A percentile compares a stretch with the other conserved stretches of the same genome.
Evolutionary conservation across 1,140 invertebrate genomes (phyloP).

Genomic region (Solenopsis fugax): DNA sequence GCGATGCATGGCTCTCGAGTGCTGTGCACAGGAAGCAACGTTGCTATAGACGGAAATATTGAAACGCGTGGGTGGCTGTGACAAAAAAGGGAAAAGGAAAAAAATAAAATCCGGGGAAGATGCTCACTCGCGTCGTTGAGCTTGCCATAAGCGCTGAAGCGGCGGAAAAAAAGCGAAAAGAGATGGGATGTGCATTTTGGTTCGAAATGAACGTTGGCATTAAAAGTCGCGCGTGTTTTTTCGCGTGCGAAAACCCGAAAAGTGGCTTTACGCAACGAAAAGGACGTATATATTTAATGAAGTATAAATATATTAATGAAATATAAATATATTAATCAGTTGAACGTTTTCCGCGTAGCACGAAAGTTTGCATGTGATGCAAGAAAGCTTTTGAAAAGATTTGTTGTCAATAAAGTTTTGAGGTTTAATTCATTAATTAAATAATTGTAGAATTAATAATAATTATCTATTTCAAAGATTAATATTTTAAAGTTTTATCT

Average conservation of each 20-base stretch:
- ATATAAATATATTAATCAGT: conserved; percentile 1
- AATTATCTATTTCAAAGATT: not conserved
- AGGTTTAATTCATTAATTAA: conserved; percentile 1
- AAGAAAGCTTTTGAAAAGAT: not conserved
- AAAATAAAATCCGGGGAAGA: not conserved
- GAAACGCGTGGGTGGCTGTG: conserved; percentile 40
- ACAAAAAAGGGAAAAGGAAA: not conserved
- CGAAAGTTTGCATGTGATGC: not conserved
- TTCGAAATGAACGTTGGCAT: conserved; percentile 18
- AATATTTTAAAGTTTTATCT: not conserved
- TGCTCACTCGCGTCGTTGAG: conserved; percentile 14
- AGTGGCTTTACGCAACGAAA: not conserved
- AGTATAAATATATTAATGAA: not conserved
- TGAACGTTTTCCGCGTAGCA: not conserved
- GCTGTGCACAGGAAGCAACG: not conserved
- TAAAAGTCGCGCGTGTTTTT: conserved; percentile 35
- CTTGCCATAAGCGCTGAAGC: not conserved
- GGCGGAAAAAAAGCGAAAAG: not conserved
- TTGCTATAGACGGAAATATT: conserved; percentile 53
- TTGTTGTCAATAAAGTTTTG: not conserved
- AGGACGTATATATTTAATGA: not conserved
- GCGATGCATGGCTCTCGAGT: conserved; percentile 29
- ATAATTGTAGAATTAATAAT: conserved; percentile 4
- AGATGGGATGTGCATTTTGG: not conserved
- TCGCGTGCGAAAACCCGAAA: not conserved